Percentiles rank a stretch among this genome's conserved stretches.
These are phyloP conservation scores for Poicephalus gulielmi DNA, from an alignment of 2,113 vertebrate genomes.

Conservation along the genomic window DNA sequence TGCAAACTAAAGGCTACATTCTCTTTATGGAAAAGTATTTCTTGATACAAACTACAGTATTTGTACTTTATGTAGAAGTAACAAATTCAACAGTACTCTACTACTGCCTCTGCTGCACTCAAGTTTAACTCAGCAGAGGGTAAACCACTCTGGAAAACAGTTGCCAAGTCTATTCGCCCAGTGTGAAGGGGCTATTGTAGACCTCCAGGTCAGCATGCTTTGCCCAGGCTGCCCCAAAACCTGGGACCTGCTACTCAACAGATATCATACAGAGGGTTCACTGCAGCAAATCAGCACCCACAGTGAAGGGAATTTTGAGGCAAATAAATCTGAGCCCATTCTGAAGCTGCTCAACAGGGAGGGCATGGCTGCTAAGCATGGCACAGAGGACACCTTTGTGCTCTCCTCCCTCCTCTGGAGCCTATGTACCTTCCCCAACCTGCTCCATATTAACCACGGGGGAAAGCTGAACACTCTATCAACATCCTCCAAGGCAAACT, in stretches of 20 bases:
- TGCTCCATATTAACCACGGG: background rate
- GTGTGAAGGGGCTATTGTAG: accelerated
- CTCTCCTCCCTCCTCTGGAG: background rate
- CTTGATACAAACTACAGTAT: background rate
- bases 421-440: background rate
- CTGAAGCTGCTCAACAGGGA: background rate
- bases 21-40: background rate
- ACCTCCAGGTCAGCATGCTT: background rate
- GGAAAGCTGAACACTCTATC: background rate
- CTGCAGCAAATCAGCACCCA: background rate
- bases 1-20: background rate
- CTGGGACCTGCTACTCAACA: background rate
- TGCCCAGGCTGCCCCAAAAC: background rate
- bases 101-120: background rate
- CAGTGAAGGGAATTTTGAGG: background rate
- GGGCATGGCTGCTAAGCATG: background rate
- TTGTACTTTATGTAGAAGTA: background rate
- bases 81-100: background rate
- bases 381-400: background rate
- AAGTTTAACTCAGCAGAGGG: background rate
- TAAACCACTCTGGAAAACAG: background rate
- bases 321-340: background rate
- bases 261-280: background rate
- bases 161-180: background rate
- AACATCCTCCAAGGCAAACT: background rate